A percentile compares a stretch with the other conserved stretches of the same genome.
Conservation (phyloP, 2,113 vertebrate genomes). For the Camelus bactrianus region DNA sequence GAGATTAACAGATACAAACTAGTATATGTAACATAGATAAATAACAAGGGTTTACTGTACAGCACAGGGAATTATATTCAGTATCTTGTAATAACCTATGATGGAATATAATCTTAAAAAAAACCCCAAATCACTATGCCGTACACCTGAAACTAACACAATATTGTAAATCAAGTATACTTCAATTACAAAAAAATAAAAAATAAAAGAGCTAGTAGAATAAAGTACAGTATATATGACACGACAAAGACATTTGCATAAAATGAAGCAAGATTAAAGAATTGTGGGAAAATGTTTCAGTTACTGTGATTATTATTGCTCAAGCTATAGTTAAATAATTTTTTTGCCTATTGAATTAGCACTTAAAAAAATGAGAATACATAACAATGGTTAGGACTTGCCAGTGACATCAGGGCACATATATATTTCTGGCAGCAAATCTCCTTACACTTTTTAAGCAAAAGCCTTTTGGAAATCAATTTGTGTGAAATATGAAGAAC, state of each 20-base stretch:
- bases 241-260: slow-evolving; percentile 11
- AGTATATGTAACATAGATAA: not conserved
- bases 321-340: not conserved
- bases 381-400: not conserved
- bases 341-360: not conserved
- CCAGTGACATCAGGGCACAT: not conserved
- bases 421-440: not conserved
- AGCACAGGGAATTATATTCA: not conserved
- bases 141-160: not conserved
- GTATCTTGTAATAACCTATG: not conserved
- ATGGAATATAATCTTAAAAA: not conserved
- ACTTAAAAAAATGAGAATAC: not conserved
- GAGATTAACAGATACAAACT: not conserved
- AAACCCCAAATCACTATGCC: not conserved
- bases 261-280: slow-evolving; percentile 24
- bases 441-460: not conserved
- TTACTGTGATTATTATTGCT: slow-evolving; percentile 9
- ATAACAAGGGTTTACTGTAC: not conserved
- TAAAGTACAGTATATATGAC: slow-evolving; percentile 13
- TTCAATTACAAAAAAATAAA: not conserved
- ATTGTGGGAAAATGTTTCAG: not conserved
- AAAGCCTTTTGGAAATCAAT: slow-evolving; percentile 5
- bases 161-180: not conserved
- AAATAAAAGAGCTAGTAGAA: slow-evolving; percentile 6
- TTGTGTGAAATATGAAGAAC: not conserved